These are phyloP conservation scores for Harmothoe impar DNA, from an alignment of 2,888 invertebrate genomes.

Conservation along the genomic window DNA sequence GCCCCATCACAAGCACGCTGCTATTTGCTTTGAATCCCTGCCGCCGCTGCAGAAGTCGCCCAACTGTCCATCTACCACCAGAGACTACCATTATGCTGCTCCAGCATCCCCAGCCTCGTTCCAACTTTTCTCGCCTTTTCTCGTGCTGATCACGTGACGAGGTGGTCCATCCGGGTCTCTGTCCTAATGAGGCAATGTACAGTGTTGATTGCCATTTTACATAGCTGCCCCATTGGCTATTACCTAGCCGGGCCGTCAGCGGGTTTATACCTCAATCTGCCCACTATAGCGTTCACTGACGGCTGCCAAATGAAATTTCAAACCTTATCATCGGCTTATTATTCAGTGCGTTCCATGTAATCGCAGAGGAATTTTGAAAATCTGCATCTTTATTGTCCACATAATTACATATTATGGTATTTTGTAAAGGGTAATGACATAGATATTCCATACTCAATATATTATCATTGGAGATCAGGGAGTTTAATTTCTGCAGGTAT, in stretches of 20 bases:
- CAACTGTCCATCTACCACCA: no score
- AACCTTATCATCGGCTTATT: neutral
- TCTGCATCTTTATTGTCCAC: neutral
- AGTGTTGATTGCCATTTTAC: constrained; percentile 28
- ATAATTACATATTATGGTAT: neutral
- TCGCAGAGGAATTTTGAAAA: neutral
- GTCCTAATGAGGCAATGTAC: neutral
- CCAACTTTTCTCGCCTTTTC: neutral
- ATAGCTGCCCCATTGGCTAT: neutral
- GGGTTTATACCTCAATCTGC: no score
- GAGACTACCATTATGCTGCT: neutral
- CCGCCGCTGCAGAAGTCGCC: neutral
- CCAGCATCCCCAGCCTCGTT: neutral
- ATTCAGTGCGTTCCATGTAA: neutral
- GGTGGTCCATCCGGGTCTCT: neutral
- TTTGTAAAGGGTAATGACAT: no score
- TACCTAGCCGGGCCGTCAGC: neutral
- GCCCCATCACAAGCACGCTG: neutral
- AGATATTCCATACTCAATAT: no score
- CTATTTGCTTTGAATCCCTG: constrained; percentile 2
- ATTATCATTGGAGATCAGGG: no score
- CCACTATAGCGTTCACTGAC: no score
- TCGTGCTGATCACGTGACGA: neutral
- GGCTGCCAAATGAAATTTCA: neutral
- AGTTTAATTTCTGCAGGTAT: no score